A percentile compares a stretch with the other conserved stretches of the same genome.
phyloP scores from a whole-genome alignment of 2,888 invertebrate genomes.

The Allygus modestus region DNA sequence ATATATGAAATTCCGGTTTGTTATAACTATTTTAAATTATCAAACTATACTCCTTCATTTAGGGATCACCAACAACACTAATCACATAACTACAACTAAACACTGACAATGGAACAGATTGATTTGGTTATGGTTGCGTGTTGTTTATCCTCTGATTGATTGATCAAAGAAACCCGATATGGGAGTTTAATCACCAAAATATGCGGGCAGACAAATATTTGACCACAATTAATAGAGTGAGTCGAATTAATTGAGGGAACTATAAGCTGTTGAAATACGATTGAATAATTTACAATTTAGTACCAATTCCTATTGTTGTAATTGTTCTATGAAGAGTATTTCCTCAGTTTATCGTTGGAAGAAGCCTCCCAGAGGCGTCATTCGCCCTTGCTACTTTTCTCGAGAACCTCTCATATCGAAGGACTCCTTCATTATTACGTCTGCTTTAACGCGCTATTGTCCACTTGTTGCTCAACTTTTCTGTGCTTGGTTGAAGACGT shows the following conservation, averaged over 20 bases:
- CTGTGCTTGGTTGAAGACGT: background rate
- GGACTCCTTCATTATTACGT: background rate
- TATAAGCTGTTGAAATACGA: no score
- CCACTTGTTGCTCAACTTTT: background rate
- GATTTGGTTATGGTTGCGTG: background rate
- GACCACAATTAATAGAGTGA: background rate
- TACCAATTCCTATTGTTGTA: no score
- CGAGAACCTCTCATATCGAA: background rate
- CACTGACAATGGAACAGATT: background rate
- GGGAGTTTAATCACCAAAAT: background rate
- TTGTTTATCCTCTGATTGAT: background rate
- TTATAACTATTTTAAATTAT: no score
- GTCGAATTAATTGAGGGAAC: no score
- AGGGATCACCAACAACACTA: no score
- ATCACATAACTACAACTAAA: no score
- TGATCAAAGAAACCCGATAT: slow-evolving; percentile 29
- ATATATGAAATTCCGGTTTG: no score
- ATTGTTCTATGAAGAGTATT: no score
- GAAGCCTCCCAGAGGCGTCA: no score
- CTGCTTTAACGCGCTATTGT: background rate
- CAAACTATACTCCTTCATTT: no score
- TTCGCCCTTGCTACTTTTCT: background rate
- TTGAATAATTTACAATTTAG: no score
- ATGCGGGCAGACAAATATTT: slow-evolving; percentile 37
- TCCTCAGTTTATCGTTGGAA: no score